Evolutionary conservation across 2,797 vertebrate species (phyloP).

Genomic region (Periophthalmus magnuspinnatus): DNA sequence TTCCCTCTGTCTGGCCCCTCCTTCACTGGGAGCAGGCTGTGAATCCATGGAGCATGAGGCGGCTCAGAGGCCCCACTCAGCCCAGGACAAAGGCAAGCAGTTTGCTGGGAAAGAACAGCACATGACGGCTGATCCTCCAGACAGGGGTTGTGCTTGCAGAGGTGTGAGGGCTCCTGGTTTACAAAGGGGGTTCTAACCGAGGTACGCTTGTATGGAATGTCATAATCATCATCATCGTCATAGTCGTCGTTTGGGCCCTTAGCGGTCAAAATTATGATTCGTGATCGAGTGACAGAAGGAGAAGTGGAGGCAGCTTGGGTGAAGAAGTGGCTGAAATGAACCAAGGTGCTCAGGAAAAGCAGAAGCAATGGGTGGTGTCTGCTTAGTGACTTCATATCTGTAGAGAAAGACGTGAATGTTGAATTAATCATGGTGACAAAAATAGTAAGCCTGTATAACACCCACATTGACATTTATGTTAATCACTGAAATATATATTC

Average conservation of each 20-base stretch:
- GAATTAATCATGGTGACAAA: conserved; percentile 4
- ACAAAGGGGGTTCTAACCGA: neutral
- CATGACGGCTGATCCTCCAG: conserved; percentile 78
- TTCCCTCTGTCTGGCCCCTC: conserved; percentile 42
- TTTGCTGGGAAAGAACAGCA: conserved; percentile 33
- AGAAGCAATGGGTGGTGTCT: conserved; percentile 46
- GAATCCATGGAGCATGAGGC: conserved; percentile 72
- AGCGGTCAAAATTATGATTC: conserved; percentile 31
- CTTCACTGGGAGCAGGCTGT: conserved; percentile 43
- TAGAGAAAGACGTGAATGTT: conserved; percentile 16
- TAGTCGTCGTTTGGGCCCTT: conserved; percentile 1
- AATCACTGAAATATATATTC: neutral
- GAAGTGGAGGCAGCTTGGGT: conserved; percentile 35
- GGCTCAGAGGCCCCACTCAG: conserved; percentile 54
- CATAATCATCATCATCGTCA: conserved; percentile 16
- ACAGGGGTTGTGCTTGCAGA: conserved; percentile 78
- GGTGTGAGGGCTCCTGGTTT: accelerated
- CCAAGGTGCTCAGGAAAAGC: conserved; percentile 49
- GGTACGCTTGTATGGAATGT: neutral
- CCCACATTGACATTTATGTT: neutral
- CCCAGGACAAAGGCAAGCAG: conserved; percentile 76
- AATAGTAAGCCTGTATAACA: neutral
- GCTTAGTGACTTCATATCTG: conserved; percentile 56
- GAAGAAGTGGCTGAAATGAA: conserved; percentile 31
- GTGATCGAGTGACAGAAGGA: conserved; percentile 41